phyloP scores from a whole-genome alignment of 1,140 invertebrate species.

The Sarcophaga bullata region DNA sequence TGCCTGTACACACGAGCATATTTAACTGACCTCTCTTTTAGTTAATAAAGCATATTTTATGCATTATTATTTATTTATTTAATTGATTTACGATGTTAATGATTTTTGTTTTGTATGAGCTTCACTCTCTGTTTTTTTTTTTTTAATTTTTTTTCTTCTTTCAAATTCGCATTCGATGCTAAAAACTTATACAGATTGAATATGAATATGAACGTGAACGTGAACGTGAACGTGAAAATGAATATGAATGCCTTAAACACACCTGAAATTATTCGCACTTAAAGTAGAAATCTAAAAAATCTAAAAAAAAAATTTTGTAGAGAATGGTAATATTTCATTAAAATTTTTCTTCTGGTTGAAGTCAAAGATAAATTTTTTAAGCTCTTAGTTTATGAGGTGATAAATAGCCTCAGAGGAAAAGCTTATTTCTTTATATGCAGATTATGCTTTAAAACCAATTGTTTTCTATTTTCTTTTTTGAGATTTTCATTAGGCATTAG shows the following conservation, averaged over 20 bases:
- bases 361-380: slow-evolving; percentile 24
- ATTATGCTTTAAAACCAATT: background rate
- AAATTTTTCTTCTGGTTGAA: background rate
- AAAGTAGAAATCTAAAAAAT: slow-evolving; percentile 19
- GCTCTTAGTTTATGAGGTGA: slow-evolving; percentile 38
- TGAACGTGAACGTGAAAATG: background rate
- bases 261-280: slow-evolving; percentile 25
- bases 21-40: slow-evolving; percentile 19
- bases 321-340: background rate
- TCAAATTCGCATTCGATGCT: background rate
- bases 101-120: slow-evolving; percentile 16
- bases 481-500: background rate
- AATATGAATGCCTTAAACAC: background rate
- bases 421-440: background rate
- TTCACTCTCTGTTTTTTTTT: background rate
- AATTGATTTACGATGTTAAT: slow-evolving; percentile 37
- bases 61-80: slow-evolving; percentile 32
- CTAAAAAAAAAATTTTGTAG: too few species aligned
- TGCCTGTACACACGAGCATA: background rate
- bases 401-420: slow-evolving; percentile 32
- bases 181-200: background rate
- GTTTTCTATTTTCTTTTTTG: background rate
- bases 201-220: background rate
- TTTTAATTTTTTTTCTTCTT: background rate
- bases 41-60: slow-evolving; percentile 35